Evolutionary conservation across 2,797 vertebrate species (phyloP), one percentile per base, ranked within the genome.

Genomic region (Numenius phaeopus): DNA sequence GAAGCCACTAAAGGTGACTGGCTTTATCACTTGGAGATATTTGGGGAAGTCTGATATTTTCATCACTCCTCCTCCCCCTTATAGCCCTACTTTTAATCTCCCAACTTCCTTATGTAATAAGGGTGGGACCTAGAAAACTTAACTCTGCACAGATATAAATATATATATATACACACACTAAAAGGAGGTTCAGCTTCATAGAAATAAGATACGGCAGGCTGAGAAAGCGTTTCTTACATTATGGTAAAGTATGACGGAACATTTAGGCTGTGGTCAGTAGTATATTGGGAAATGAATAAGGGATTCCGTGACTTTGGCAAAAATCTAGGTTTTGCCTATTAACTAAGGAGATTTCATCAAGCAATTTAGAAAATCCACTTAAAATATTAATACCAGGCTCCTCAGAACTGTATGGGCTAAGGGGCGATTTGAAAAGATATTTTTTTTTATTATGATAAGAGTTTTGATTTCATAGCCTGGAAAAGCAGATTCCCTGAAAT

Each of bases 11-110:
- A 80, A 80, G 84, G 55, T 83, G 82, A 55, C 34, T 54, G 78
- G 39, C 55, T 94, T 94, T 90, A 76, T 91, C 58, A 58, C 85
- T 85, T 77, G 42, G 55, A 93, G 79, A 58, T 93, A 91, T 87
- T 79, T 95, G 94, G 54, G 59, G 84, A 91, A 91, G 59, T 65
- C 50, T 80, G 83, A 3, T 91, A 66, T 69, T 91, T 93, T 66
- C 64, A 73, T 80, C 64, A 30, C 34, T 90, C 29, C 50, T 89
- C 71, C 47, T 89, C 24, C 40, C 30, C 39, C 29, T 90, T 91
- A 13, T 42, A 89, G 76, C 59, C 47, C 32, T 89, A 5, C 64
- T 62, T 87, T 69, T 47, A n/a, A 30, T 54, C 67, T 91, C 75
- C 39, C 24, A 16, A 1, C 32, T 91, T 46, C 34, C 50, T 83